These are phyloP conservation scores for Drosophila littoralis DNA, from an alignment of 1,140 invertebrate species.

Conservation along the genomic window DNA sequence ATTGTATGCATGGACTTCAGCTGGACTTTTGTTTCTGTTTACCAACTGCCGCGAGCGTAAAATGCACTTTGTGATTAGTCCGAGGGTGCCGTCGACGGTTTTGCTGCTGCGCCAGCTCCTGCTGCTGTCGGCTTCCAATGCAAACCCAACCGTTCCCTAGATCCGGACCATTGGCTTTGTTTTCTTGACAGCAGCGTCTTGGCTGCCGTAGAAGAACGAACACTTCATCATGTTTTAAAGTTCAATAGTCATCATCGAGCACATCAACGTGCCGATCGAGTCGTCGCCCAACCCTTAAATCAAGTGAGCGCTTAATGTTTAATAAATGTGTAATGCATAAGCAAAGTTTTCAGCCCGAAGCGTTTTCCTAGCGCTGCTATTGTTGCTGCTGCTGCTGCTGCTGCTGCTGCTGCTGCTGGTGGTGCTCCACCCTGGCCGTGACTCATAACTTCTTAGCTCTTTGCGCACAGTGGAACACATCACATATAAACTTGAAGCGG, in stretches of 20 bases:
- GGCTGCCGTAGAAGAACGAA: slow-evolving; percentile 38
- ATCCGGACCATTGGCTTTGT: slow-evolving; percentile 6
- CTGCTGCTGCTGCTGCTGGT: slow-evolving; percentile 46
- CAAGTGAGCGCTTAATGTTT: slow-evolving; percentile 71
- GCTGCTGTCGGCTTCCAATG: background rate
- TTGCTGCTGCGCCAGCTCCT: slow-evolving; percentile 2
- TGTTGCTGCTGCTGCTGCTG: slow-evolving; percentile 40
- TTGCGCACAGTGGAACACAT: slow-evolving; percentile 35
- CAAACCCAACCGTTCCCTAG: slow-evolving; percentile 11
- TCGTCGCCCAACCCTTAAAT: slow-evolving; percentile 65
- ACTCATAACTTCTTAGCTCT: slow-evolving; percentile 67
- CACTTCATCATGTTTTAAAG: slow-evolving; percentile 79
- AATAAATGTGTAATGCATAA: slow-evolving; percentile 81
- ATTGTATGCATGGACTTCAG: slow-evolving; percentile 71
- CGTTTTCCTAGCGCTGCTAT: slow-evolving; percentile 31
- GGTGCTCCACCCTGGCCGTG: slow-evolving; percentile 47
- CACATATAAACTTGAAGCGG: background rate
- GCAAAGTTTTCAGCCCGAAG: slow-evolving; percentile 64
- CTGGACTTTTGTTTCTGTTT: slow-evolving; percentile 78
- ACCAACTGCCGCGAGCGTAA: slow-evolving; percentile 78
- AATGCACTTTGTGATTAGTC: slow-evolving; percentile 82
- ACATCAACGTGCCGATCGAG: slow-evolving; percentile 76
- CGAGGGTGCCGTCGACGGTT: slow-evolving; percentile 59
- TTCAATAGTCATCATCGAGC: slow-evolving; percentile 79
- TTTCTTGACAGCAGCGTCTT: slow-evolving; percentile 53